phyloP scores from a whole-genome alignment of 2,113 vertebrate genomes.

The Micromys minutus region DNA sequence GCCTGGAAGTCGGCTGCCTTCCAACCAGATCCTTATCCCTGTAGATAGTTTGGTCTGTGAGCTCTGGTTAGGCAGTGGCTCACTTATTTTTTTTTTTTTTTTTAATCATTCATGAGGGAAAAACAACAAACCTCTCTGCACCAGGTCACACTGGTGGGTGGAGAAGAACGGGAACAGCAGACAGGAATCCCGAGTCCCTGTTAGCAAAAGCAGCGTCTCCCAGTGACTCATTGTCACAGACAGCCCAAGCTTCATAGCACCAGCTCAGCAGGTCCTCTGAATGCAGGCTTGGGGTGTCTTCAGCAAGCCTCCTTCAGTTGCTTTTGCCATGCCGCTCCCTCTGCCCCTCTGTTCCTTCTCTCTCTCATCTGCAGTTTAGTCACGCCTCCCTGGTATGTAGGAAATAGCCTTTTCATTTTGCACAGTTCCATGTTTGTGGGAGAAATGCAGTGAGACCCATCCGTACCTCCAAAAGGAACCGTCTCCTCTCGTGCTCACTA shows the following conservation, averaged over 20 bases:
- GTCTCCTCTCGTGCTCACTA: conserved; percentile 76
- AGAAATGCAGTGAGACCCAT: conserved; percentile 73
- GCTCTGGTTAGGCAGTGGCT: neutral
- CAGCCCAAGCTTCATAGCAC: neutral
- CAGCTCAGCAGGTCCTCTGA: conserved; percentile 27
- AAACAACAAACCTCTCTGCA: neutral
- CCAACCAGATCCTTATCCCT: neutral
- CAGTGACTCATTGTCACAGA: neutral
- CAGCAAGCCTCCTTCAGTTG: neutral
- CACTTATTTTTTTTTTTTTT: neutral
- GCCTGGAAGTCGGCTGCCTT: neutral
- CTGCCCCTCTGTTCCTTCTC: neutral
- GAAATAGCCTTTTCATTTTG: conserved; percentile 79
- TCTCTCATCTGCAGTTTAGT: conserved; percentile 33
- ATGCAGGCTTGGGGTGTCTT: neutral
- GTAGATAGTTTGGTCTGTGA: neutral
- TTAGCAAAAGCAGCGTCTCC: neutral
- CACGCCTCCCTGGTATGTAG: conserved; percentile 73
- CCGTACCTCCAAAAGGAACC: conserved; percentile 82
- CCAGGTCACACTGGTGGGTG: neutral
- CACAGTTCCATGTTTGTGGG: conserved; percentile 78
- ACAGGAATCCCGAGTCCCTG: neutral
- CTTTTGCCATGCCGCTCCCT: neutral
- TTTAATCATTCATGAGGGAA: neutral
- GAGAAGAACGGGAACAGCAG: neutral